A percentile compares a stretch with the other conserved stretches of the same genome.
Conservation (phyloP, 2,113 vertebrate species). For the Ochotona princeps region DNA sequence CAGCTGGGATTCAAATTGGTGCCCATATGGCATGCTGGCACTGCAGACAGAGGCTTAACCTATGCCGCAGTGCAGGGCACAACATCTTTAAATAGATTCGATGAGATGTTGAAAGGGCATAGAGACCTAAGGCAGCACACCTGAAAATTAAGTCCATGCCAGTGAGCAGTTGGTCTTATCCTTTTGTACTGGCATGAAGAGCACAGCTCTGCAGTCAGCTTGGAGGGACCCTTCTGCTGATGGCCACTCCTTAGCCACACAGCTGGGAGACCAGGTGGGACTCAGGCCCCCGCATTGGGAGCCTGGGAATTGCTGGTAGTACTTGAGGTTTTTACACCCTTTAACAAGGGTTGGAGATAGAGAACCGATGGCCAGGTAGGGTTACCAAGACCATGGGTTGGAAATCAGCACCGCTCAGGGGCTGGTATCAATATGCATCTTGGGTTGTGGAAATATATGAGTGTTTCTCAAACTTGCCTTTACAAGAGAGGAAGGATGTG, state of each 20-base stretch:
- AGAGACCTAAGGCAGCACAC: background rate
- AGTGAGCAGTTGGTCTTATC: background rate
- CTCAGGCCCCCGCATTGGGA: background rate
- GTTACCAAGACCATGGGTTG: background rate
- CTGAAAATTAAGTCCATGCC: slow-evolving; percentile 7
- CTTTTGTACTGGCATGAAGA: background rate
- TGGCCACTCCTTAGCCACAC: background rate
- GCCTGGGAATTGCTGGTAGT: background rate
- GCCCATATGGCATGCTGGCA: too few relatives aligned
- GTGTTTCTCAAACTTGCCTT: background rate
- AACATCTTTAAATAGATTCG: background rate
- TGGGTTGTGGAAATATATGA: background rate
- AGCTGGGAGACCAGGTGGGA: background rate
- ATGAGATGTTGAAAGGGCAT: background rate
- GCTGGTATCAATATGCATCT: background rate
- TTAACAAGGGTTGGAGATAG: background rate
- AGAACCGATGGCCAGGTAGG: background rate
- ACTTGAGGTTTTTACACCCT: background rate
- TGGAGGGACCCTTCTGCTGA: background rate
- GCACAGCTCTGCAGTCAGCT: background rate
- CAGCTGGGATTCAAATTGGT: too few relatives aligned
- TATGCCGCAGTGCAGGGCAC: too few relatives aligned
- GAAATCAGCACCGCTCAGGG: background rate
- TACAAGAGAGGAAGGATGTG: background rate
- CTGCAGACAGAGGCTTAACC: too few relatives aligned